phyloP scores from a whole-genome alignment of 2,113 vertebrate species.

The Recurvirostra avosetta region DNA sequence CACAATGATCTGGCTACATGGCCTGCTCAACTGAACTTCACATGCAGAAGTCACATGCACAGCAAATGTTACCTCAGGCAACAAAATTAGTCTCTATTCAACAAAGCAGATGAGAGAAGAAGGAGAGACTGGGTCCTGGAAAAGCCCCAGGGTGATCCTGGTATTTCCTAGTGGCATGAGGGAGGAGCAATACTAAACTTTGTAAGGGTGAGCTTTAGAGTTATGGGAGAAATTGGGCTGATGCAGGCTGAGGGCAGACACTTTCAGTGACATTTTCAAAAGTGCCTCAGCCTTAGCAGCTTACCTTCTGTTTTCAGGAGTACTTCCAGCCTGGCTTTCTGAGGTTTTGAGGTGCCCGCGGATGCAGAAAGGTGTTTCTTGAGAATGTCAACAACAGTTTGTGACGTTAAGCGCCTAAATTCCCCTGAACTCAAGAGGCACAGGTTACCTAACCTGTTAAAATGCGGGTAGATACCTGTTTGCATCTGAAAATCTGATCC shows the following conservation, averaged over 20 bases:
- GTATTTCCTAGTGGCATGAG: not conserved
- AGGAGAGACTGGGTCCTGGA: not conserved
- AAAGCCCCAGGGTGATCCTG: not conserved
- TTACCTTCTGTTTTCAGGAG: not conserved
- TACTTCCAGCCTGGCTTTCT: not conserved
- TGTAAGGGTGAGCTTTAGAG: not conserved
- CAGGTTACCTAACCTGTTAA: not conserved
- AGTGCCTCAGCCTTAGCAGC: not conserved
- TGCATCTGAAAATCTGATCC: not conserved
- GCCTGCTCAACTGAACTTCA: not conserved
- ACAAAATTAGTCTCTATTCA: not conserved
- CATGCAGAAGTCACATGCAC: not conserved
- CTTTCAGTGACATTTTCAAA: not conserved
- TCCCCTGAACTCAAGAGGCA: not conserved
- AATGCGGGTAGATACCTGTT: not conserved
- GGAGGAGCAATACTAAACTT: not conserved
- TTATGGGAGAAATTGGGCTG: not conserved
- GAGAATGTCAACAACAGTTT: not conserved
- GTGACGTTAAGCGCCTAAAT: not conserved
- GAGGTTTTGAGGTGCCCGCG: not conserved
- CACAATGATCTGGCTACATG: not conserved
- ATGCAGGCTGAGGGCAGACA: not conserved
- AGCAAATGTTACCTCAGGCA: not conserved
- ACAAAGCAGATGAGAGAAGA: not conserved
- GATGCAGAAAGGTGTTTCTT: not conserved